phyloP scores from a whole-genome alignment of 30 jellyfish, hydroid and myxozoan genomes.

The Hydra vulgaris region DNA sequence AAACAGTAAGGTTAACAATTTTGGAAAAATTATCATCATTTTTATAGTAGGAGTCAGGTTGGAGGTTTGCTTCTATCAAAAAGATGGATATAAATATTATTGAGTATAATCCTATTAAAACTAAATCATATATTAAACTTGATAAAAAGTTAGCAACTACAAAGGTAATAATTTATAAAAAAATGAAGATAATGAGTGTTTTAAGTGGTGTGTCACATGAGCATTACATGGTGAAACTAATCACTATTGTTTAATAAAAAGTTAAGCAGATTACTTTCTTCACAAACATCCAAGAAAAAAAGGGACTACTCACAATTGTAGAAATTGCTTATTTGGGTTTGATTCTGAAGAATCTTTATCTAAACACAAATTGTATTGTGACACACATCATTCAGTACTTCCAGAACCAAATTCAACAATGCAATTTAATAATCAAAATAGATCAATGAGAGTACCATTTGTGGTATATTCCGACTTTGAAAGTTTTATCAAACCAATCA shows the following conservation, averaged over 20 bases:
- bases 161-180: not conserved
- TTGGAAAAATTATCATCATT: not conserved
- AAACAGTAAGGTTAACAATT: not conserved
- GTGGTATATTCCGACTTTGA: not conserved
- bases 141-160: not conserved
- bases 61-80: not conserved
- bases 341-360: not conserved
- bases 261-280: not conserved
- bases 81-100: not conserved
- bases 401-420: not conserved
- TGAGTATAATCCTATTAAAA: not conserved
- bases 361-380: not conserved
- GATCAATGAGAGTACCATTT: not conserved
- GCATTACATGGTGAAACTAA: not conserved
- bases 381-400: not conserved
- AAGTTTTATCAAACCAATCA: not conserved
- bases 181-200: not conserved
- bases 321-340: not conserved
- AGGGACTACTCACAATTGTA: not conserved
- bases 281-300: not conserved
- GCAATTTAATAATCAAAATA: not conserved
- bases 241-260: not conserved
- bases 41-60: not conserved
- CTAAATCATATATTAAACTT: not conserved
- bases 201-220: not conserved